Percentiles rank a stretch among this genome's conserved stretches.
Conservation (phyloP, 1,140 invertebrate species). For the Tetramorium parvispinum region DNA sequence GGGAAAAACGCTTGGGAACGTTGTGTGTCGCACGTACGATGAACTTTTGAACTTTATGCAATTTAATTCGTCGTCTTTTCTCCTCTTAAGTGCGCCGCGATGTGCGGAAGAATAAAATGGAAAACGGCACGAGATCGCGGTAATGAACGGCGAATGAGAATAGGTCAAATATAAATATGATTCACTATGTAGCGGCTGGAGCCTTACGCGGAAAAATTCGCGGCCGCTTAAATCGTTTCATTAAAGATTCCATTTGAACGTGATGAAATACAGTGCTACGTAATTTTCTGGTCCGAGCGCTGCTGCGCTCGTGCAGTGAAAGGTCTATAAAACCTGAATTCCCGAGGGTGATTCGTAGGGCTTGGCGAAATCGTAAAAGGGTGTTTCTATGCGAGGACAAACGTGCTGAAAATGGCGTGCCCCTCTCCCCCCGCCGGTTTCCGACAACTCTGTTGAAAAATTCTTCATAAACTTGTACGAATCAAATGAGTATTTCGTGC, state of each 20-base stretch:
- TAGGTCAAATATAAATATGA: constrained; percentile 43
- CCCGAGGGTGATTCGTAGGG: constrained; percentile 69
- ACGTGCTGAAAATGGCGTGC: constrained; percentile 68
- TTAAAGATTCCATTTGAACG: constrained; percentile 72
- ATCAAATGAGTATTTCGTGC: constrained; percentile 62
- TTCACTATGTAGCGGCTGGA: background rate
- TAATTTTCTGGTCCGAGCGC: constrained; percentile 69
- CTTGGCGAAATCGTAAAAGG: constrained; percentile 71
- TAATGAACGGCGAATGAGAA: background rate
- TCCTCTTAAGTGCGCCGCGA: background rate
- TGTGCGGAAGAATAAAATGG: constrained; percentile 3
- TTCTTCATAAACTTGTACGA: constrained; percentile 38
- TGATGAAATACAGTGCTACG: constrained; percentile 61
- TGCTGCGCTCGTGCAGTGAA: constrained; percentile 62
- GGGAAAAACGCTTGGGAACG: constrained; percentile 19
- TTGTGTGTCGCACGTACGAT: constrained; percentile 10
- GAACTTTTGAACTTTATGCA: constrained; percentile 17
- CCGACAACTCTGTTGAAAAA: constrained; percentile 44
- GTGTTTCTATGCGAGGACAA: constrained; percentile 71
- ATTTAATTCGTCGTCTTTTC: constrained; percentile 4
- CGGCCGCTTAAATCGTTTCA: constrained; percentile 62
- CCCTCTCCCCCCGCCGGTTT: background rate
- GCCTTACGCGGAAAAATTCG: constrained; percentile 27
- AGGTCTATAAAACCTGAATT: constrained; percentile 73
- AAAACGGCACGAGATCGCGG: background rate